Base-by-base conservation (phyloP, 2,888 invertebrate genomes). In the Gisinianus flammeolus region DNA sequence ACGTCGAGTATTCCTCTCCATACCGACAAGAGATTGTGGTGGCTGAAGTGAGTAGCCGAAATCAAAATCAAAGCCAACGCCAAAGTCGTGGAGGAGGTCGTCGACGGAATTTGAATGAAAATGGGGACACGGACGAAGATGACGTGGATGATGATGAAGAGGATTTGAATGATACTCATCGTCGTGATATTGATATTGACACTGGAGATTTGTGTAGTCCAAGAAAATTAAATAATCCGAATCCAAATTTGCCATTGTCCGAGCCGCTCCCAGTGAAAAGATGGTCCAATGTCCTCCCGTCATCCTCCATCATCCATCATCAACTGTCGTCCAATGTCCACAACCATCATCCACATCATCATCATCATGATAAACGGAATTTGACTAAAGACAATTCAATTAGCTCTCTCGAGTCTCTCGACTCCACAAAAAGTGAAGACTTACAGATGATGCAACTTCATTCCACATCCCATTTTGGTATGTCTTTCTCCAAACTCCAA, bases 381-480 rank as follows among this genome's bases (percentile, higher is more conserved):
- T 30, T 80, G 66, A 76, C 81, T 62, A 84, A 84, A 76, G 83
- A 83, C 68, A 82, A 82, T 66, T 84, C 84, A 12, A 81, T 83
- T 5, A 84, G 84, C 73, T 85, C 85, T 16, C 79, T 85, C 6
- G 85, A 85, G 70, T 85, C 85, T 5, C 79, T 85, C 28, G 85
- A 84, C 72, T 84, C 84, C 12, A 79, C 83, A 6, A 82, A 82
- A 67, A 83, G 83, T 75, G 83, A 85, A 56, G 85, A 84, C 31
- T 70, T 83, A 16, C 76, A 78, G 54, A 73, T 79, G 10, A 77
- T 79, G 44, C 30, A 35, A 26, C 28, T 44, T 44, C 31, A 16
- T 33, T 33, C 24, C 73, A 68, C 64, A 44, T 26, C 26, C 6
- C 4, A 30, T 67, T 71, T 68, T 68, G 24, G 33, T n/a, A 33